Base-by-base conservation (phyloP, 2,113 vertebrate genomes). In the Tachycineta bicolor region DNA sequence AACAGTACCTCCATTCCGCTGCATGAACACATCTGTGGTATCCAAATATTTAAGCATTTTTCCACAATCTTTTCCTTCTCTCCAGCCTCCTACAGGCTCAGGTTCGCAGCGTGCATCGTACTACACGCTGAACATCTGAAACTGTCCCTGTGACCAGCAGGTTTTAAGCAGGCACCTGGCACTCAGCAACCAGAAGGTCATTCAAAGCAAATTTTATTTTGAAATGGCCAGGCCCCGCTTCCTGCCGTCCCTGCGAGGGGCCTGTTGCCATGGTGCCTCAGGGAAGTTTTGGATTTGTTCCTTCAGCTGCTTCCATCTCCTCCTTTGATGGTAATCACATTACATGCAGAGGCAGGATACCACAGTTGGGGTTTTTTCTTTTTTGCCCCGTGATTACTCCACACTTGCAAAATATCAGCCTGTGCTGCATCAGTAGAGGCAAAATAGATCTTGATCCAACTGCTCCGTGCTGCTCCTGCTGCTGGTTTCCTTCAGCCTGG, bases 21-120 rank as follows among this genome's bases (percentile, higher is more conserved):
- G 92, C 97, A 97, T 96, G 98, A 96, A 97, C 83, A 75, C 97
- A 97, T 60, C 97, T 97, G 68, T 95, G 96, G 63, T 96, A 98
- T 29, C 98, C 98, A 92, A 98, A 93, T 96, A 94, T 83, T 93
- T 97, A 60, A 98, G 96, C 98, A 98, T 98, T 89, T 89, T 87
- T 91, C 93, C 83, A 93, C 94, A 60, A 65, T 43, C 60, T 81
- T 77, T 59, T 62, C 53, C 69, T 79, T n/a, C 80, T 94, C 79
- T 88, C 31, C 70, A 65, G 60, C 29, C 91, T 65, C 62, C 60
- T 76, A 22, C 33, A 70, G 73, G 58, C 87, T 87, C 92, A 82
- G 83, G 59, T 69, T 92, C 62, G 81, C 60, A 84, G 53, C 0
- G 0, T 43, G 33, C 5, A 1, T 50, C 41, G 39, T 11, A 5